Base-by-base conservation (phyloP, 2,113 vertebrate species). In the Struthidea cinerea region DNA sequence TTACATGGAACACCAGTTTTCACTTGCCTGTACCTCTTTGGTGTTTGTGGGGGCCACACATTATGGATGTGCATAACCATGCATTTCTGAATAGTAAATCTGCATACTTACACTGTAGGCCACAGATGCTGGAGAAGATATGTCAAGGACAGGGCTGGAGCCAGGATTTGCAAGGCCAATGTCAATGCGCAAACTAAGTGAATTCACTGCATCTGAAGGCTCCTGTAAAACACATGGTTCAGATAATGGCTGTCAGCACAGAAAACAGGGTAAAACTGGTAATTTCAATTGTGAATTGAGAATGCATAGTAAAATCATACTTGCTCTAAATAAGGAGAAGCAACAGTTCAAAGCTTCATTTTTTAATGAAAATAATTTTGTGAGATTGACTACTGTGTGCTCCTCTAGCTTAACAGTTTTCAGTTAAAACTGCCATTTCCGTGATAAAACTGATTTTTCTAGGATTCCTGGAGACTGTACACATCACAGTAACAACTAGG, bases 31-130 rank as follows among this genome's bases (percentile, higher is more conserved):
- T 30, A 33, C 7, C 23, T 71, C 32, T 70, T 27, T 7, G 14
- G 30, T 70, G 35, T 70, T 78, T 64, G 13, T 41, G 26, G 8
- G 30, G 11, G 19, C 9, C 46, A 52, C 8, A n/a, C 5, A 15
- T 57, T 33, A 52, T 7, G 9, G 16, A 24, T 13, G 8, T 37
- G 13, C 28, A 33, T 5, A 73, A 26, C 33, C 35, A 55, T 16
- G 18, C 23, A 13, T 22, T 77, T 69, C 69, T 49, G 12, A 2
- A 52, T 26, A 68, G 17, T 26, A 41, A 60, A 26, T 42, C 16
- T 37, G 16, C 6, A 23, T 84, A 98, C 99, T 99, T 97, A 99
- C 99, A 84, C 98, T 98, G 50, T 98, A 99, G 76, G 98, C 97
- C 79, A 98, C 98, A 90, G 98, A 97, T 7, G 67, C 96, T 39